These are phyloP conservation scores for Zosterops lateralis DNA, from an alignment of 2,113 vertebrate genomes.

Conservation along the genomic window DNA sequence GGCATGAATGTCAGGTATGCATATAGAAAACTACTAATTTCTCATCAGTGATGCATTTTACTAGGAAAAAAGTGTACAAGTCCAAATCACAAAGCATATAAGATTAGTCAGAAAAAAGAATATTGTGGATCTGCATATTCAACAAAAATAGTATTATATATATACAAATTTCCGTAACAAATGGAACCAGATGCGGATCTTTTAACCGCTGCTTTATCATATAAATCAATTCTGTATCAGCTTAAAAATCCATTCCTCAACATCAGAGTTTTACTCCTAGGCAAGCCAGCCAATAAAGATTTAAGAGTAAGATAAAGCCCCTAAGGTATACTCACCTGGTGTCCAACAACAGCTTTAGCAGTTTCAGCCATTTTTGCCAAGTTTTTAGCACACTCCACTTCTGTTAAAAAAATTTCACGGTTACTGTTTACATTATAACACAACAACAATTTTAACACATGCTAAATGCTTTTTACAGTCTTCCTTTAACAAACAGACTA, in stretches of 20 bases:
- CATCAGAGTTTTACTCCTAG: neutral
- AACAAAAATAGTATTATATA: neutral
- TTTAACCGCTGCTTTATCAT: neutral
- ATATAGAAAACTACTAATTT: neutral
- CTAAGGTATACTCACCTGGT: constrained; percentile 80
- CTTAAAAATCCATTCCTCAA: neutral
- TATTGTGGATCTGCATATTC: neutral
- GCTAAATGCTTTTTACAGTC: neutral
- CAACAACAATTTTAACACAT: neutral
- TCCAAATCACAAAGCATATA: neutral
- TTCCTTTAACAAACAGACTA: neutral
- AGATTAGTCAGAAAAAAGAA: neutral
- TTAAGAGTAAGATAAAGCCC: neutral
- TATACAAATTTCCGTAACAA: neutral
- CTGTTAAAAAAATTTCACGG: constrained; percentile 65
- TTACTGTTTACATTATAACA: neutral
- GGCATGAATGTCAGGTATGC: neutral
- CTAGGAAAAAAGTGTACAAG: neutral
- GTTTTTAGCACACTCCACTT: constrained; percentile 91
- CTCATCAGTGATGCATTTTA: neutral
- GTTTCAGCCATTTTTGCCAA: constrained; percentile 94
- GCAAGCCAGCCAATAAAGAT: neutral
- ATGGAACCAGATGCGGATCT: neutral
- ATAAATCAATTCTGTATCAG: neutral
- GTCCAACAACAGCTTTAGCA: constrained; percentile 83